Base-by-base conservation (phyloP, 2,113 vertebrate genomes). In the Saiga tatarica region DNA sequence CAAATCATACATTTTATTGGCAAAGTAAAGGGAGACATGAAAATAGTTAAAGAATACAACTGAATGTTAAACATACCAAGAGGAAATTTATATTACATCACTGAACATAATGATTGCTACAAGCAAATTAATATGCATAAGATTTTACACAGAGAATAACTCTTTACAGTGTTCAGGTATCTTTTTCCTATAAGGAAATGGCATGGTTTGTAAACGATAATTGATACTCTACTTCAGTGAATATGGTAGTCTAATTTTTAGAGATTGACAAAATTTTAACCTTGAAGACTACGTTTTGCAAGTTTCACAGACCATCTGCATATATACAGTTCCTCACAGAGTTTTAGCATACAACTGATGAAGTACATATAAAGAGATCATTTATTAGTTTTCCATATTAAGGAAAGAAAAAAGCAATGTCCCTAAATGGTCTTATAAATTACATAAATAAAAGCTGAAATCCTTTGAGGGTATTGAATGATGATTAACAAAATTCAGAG, bases 401-500 rank as follows among this genome's bases (percentile, higher is more conserved):
- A 74, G 3, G 12, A 79, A 42, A 53, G 23, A 81, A 57, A 88
- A 39, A 55, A 88, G 76, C 12, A 0, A 2, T 53, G 21, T 45
- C 74, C 7, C 52, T 47, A 87, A 60, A 79, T 85, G 25, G 85
- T 64, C 36, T 14, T 91, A 25, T 55, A 47, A 95, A 23, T 4
- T 7, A 87, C 21, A 67, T 17, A 83, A 87, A 79, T 74, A 84
- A 93, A 98, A 96, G n/a, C 7, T 16, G 6, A 53, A 91, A 81
- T 45, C 39, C n/a, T 59, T 7, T 78, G 55, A 92, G 74, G 1
- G 2, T 52, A 33, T 53, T 60, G 62, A 87, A 33, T 39, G 17
- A 2, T 76, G 74, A 79, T 97, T 91, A 74, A 91, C 57, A 89
- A 96, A 96, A 97, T 83, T 19, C 55, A n/a, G 82, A 74, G 26